Evolutionary conservation across 2,113 vertebrate species (phyloP).

Genomic region (Urocitellus parryii): DNA sequence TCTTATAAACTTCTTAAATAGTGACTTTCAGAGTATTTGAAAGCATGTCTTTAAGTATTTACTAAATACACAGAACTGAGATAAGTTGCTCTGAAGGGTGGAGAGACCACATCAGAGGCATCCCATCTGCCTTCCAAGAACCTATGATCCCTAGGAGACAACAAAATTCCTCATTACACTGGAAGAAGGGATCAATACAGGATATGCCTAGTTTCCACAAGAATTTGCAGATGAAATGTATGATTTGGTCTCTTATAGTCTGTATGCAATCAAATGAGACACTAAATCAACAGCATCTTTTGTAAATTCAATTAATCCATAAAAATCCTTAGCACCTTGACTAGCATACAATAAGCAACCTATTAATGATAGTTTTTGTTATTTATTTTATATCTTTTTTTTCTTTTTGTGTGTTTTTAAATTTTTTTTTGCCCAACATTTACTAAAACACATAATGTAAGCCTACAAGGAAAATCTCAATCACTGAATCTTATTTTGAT

Average conservation of each 20-base stretch:
- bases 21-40: constrained; percentile 44
- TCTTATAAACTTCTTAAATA: constrained; percentile 31
- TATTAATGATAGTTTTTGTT: background rate
- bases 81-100: background rate
- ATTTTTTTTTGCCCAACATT: background rate
- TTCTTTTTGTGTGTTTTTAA: background rate
- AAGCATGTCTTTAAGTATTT: background rate
- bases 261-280: background rate
- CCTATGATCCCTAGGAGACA: background rate
- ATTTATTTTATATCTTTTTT: background rate
- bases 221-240: background rate
- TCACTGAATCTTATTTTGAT: background rate
- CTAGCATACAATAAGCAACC: background rate
- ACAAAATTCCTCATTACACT: background rate
- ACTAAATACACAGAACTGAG: background rate
- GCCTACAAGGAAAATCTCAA: constrained; percentile 7
- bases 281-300: constrained; percentile 12
- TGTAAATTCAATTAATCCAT: constrained; percentile 25
- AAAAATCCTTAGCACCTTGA: background rate
- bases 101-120: background rate
- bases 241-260: constrained; percentile 12
- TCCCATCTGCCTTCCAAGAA: background rate
- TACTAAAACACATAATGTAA: background rate
- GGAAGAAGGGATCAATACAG: background rate
- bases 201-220: background rate